Evolutionary conservation across 2,113 vertebrate genomes (phyloP).

Genomic region (Nymphicus hollandicus): DNA sequence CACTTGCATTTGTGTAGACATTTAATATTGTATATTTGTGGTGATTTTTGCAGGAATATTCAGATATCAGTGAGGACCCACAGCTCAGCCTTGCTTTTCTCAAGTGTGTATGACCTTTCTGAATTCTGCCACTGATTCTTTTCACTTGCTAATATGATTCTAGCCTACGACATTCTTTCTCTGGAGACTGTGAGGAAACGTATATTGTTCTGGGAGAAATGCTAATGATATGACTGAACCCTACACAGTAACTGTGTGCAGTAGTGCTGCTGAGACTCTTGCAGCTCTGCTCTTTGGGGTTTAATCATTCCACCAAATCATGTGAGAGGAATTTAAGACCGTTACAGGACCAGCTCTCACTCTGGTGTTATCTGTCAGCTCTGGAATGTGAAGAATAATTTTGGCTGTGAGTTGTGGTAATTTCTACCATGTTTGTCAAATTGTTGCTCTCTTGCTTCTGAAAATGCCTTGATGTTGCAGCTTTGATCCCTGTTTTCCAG

Average conservation of each 20-base stretch:
- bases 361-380: neutral
- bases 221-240: neutral
- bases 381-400: neutral
- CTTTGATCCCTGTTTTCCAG: neutral
- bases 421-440: neutral
- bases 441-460: rapidly evolving
- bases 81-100: neutral
- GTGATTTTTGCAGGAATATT: neutral
- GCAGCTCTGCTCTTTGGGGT: neutral
- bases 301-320: neutral
- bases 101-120: neutral
- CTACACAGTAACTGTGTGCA: neutral
- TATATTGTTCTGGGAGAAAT: neutral
- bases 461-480: rapidly evolving
- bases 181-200: neutral
- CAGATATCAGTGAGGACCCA: rapidly evolving
- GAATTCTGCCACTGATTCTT: neutral
- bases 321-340: neutral
- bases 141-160: neutral
- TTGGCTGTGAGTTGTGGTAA: neutral
- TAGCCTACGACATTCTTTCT: neutral
- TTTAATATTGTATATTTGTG: neutral
- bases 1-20: neutral
- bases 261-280: neutral
- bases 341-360: neutral